Percentiles rank a stretch among this genome's conserved stretches.
These are phyloP conservation scores for Nemurella pictetii DNA, from an alignment of 2,888 invertebrate species.

Conservation along the genomic window DNA sequence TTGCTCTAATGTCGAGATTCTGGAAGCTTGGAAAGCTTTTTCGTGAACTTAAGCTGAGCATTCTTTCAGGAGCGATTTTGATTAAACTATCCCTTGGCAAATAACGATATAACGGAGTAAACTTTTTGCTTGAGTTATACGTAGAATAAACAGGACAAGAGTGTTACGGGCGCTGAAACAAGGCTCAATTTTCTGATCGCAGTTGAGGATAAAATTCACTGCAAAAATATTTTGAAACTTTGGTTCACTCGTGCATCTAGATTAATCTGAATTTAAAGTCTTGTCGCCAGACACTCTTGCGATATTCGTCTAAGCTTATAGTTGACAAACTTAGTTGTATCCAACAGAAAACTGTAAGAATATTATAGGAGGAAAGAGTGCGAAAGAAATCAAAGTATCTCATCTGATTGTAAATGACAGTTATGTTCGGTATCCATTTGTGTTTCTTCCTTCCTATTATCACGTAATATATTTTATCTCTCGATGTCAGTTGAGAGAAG, in stretches of 20 bases:
- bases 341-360: background rate
- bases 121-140: background rate
- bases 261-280: background rate
- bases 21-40: background rate
- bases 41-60: background rate
- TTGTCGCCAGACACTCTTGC: too few relatives aligned
- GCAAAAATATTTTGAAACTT: too few relatives aligned
- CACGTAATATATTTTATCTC: background rate
- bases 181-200: too few relatives aligned
- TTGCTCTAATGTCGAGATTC: background rate
- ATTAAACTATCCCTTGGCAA: background rate
- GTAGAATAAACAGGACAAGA: background rate
- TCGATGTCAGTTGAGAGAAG: background rate
- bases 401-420: background rate
- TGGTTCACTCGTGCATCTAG: too few relatives aligned
- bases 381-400: background rate
- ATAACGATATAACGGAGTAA: background rate
- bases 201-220: too few relatives aligned
- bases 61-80: background rate
- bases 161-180: too few relatives aligned
- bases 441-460: conserved; percentile 1
- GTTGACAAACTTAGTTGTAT: too few relatives aligned
- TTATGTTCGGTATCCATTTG: conserved; percentile 13
- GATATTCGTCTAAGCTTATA: too few relatives aligned
- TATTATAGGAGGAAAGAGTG: background rate